Conservation (phyloP, 2,113 vertebrate genomes). For the Emydocephalus ijimae region DNA sequence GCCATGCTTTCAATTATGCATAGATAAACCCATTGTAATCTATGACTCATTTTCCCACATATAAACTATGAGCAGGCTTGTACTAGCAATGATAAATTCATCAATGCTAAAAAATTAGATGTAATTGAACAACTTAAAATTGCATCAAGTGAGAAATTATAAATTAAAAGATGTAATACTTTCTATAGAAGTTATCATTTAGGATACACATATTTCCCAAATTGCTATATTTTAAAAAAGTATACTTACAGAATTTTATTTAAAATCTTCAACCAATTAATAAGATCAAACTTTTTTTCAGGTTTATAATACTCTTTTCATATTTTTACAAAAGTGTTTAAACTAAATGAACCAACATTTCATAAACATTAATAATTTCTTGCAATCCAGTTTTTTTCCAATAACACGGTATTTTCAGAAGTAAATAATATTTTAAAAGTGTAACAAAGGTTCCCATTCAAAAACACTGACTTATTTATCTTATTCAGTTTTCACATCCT, state of each 20-base stretch:
- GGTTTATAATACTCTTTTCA: constrained; percentile 36
- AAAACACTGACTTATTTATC: not conserved
- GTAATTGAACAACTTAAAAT: constrained; percentile 1
- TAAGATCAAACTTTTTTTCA: constrained; percentile 43
- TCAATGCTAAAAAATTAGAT: constrained; percentile 12
- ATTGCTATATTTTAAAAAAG: not conserved
- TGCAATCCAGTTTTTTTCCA: not conserved
- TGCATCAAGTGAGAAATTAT: constrained; percentile 13
- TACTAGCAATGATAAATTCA: constrained; percentile 44
- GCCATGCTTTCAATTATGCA: not conserved
- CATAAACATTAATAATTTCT: constrained; percentile 14
- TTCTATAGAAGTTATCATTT: constrained; percentile 18
- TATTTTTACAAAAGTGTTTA: not conserved
- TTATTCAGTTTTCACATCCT: not conserved
- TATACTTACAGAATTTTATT: not conserved
- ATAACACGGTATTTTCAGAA: not conserved
- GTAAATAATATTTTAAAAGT: not conserved
- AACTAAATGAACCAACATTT: not conserved
- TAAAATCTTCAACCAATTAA: constrained; percentile 35
- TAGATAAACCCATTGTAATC: not conserved
- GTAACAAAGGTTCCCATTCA: not conserved
- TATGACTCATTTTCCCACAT: constrained; percentile 10
- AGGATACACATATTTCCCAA: constrained; percentile 35
- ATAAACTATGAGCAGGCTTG: constrained; percentile 29
- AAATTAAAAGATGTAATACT: not conserved